A percentile compares a stretch with the other conserved stretches of the same genome.
Evolutionary conservation across 2,888 invertebrate genomes (phyloP).

Genomic region (Mythimna loreyi): DNA sequence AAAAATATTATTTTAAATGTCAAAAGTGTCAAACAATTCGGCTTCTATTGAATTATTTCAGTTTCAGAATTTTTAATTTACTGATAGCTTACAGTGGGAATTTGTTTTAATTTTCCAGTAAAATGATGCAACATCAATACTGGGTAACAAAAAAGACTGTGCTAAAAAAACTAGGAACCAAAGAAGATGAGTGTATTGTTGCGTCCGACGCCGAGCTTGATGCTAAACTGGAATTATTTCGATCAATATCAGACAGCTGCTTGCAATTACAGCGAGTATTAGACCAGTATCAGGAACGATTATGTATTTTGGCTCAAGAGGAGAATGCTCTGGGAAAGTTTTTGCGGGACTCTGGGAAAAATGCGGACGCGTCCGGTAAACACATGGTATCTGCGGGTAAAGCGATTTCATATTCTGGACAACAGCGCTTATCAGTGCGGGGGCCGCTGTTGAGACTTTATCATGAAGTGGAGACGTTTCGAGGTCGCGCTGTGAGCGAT

Average conservation of each 20-base stretch:
- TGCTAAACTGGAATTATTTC: slow-evolving; percentile 98
- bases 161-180: slow-evolving; percentile 97
- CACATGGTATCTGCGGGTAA: slow-evolving; percentile 93
- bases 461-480: slow-evolving; percentile 99
- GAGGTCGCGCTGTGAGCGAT: slow-evolving; percentile 98
- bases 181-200: slow-evolving; percentile 99
- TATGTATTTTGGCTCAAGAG: slow-evolving; percentile 98
- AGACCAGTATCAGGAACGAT: slow-evolving; percentile 97
- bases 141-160: slow-evolving; percentile 99
- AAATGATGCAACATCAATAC: slow-evolving; percentile 97
- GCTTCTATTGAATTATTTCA: slow-evolving; percentile 25
- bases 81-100: slow-evolving; percentile 27
- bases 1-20: slow-evolving; percentile 35
- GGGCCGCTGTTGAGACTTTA: slow-evolving; percentile 96
- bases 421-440: slow-evolving; percentile 97
- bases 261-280: slow-evolving; percentile 96
- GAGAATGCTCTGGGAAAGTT: slow-evolving; percentile 98
- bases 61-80: slow-evolving; percentile 37
- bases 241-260: slow-evolving; percentile 97
- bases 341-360: slow-evolving; percentile 97
- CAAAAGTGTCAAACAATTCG: slow-evolving; percentile 50
- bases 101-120: slow-evolving; percentile 50
- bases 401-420: slow-evolving; percentile 96
- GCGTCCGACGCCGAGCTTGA: slow-evolving; percentile 99
- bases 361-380: slow-evolving; percentile 95